Percentiles rank a stretch among this genome's conserved stretches.
phyloP scores from a whole-genome alignment of 2,113 vertebrate genomes.

The Pristiophorus japonicus region DNA sequence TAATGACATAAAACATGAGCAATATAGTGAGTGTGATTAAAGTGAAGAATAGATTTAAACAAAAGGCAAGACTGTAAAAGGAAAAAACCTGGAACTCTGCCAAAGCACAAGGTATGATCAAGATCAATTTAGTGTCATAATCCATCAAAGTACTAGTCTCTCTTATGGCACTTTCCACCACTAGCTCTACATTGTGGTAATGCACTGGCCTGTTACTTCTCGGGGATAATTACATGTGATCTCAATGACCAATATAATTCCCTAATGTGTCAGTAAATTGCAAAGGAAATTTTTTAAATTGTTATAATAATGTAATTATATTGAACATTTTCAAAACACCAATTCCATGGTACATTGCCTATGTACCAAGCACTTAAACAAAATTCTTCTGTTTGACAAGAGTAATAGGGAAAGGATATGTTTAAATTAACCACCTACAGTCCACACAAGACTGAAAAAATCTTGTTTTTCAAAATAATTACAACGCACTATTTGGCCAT shows the following conservation, averaged over 20 bases:
- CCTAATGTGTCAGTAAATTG: conserved; percentile 25
- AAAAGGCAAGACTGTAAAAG: not conserved
- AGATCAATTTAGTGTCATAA: conserved; percentile 31
- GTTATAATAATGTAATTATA: conserved; percentile 13
- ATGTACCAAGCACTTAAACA: not conserved
- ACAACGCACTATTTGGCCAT: no score
- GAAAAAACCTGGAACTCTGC: conserved; percentile 6
- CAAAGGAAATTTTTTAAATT: conserved; percentile 28
- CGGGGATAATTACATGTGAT: conserved; percentile 9
- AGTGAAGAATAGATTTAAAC: conserved; percentile 19
- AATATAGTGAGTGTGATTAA: conserved; percentile 1
- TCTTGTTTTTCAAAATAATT: no score
- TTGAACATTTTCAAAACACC: conserved; percentile 15
- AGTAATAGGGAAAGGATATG: not conserved
- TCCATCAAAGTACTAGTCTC: conserved; percentile 2
- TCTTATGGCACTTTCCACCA: not conserved
- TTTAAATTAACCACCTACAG: no score
- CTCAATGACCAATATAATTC: conserved; percentile 9
- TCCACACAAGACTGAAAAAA: no score
- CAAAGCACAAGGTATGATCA: conserved; percentile 30
- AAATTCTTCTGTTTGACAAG: not conserved
- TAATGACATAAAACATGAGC: not conserved
- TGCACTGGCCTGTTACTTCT: not conserved
- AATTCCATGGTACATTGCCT: not conserved
- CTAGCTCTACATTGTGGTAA: not conserved